Evolutionary conservation across 64 coral and sea anemone species (phyloP), one percentile per base, ranked within the genome.

Genomic region (Montipora cactus): DNA sequence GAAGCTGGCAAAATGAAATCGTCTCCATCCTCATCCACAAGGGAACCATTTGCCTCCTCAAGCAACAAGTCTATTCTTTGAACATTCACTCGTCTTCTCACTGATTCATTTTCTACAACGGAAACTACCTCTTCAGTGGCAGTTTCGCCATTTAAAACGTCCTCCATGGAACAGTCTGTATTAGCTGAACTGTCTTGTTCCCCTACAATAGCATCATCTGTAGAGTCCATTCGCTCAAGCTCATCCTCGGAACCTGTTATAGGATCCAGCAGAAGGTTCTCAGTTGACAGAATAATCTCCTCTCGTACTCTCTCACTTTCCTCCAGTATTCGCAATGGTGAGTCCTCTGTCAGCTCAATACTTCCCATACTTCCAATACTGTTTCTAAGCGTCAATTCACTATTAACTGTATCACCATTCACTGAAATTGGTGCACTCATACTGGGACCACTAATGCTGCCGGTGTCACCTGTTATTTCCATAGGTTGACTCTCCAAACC

Each of bases 261-360:
- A 8, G 66, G 62, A 50, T 72, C 82, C 13, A 4, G 82, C 8
- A 86, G 64, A 48, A 86, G 66, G 51, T 93, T 88, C 25, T 77
- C 83, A 18, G 57, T 76, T 5, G 92, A 93, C 2, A 80, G 73
- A 4, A 86, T 81, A 0, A 86, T 87, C 77, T 87, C 93, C 19
- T 98, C 96, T 73, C 89, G 93, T 0, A 90, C 96, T 48, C 88
- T 87, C 20, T 98, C 96, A 66, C 89, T 92, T 91, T 98, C 96
- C 68, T 94, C 96, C 52, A 98, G 59, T 37, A 98, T 98, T 82
- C 96, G 81, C 59, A 98, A 83, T 19, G 96, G 96, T 0, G 96
- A 98, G 62, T 98, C 96, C 59, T 98, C 93, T 64, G 96, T 98
- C 74, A 98, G 59, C 74, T 98, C 96, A 79, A 98, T 94, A 73